Evolutionary conservation across 92 coral and sea anemone genomes (phyloP).

Genomic region (Siderastrea radians): DNA sequence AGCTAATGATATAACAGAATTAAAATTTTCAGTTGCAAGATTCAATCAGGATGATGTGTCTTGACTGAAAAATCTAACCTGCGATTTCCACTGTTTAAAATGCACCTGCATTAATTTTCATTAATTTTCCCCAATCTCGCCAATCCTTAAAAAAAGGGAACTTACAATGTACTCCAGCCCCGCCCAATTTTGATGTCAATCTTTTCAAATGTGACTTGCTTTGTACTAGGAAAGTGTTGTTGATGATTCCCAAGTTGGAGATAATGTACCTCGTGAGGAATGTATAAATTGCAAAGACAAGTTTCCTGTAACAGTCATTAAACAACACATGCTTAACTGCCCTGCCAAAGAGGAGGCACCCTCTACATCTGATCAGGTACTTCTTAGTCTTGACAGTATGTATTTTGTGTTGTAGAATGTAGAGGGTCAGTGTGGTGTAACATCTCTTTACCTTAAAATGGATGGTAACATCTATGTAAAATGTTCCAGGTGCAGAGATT

Average conservation of each 20-base stretch:
- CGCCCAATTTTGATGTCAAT: conserved; percentile 6
- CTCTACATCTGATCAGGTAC: conserved; percentile 9
- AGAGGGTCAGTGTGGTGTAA: conserved; percentile 14
- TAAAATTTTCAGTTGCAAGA: conserved; percentile 12
- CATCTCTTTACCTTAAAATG: neutral
- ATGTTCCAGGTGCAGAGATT: conserved; percentile 15
- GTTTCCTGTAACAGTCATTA: conserved; percentile 37
- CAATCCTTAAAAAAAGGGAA: conserved; percentile 2
- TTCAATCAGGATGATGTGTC: conserved; percentile 2
- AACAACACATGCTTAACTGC: conserved; percentile 34
- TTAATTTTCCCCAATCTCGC: neutral
- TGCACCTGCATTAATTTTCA: neutral
- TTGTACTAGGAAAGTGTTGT: conserved; percentile 30
- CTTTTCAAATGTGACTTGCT: conserved; percentile 20
- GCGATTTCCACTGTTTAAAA: neutral
- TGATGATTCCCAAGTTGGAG: conserved; percentile 33
- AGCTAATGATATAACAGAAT: conserved; percentile 1
- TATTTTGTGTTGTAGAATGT: conserved; percentile 17
- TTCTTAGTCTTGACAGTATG: conserved; percentile 2
- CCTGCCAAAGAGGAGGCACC: conserved; percentile 18
- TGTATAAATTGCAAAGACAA: conserved; percentile 30
- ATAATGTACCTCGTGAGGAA: conserved; percentile 27
- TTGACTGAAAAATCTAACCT: neutral
- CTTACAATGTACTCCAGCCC: conserved; percentile 22
- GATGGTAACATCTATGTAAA: neutral